Evolutionary conservation across 2,888 invertebrate species (phyloP).

Genomic region (Drosophila glabriapex): DNA sequence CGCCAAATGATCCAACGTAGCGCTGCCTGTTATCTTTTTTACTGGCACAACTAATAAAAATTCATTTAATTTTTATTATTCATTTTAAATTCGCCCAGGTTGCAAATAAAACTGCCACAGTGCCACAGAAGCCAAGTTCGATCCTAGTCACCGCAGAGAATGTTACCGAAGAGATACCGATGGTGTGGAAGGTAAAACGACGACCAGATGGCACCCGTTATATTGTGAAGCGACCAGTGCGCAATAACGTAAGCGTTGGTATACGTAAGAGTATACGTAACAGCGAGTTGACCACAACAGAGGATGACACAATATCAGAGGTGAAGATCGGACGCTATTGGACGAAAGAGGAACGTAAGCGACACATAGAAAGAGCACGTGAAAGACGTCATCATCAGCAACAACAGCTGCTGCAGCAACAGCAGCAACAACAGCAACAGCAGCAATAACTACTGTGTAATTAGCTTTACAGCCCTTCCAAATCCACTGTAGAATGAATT

Average conservation of each 20-base stretch:
- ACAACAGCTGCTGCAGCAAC: constrained; percentile 34
- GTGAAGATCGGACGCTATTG: constrained; percentile 92
- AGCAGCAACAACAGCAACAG: constrained; percentile 25
- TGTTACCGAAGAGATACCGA: constrained; percentile 79
- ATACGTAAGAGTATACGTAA: constrained; percentile 86
- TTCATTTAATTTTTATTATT: neutral
- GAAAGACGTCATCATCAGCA: constrained; percentile 87
- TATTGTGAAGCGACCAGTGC: constrained; percentile 90
- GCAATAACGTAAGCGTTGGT: constrained; percentile 89
- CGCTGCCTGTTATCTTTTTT: neutral
- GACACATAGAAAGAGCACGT: constrained; percentile 89
- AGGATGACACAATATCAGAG: constrained; percentile 92
- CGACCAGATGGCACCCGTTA: constrained; percentile 91
- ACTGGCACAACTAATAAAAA: neutral
- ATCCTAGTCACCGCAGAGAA: constrained; percentile 47
- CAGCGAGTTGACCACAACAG: constrained; percentile 88
- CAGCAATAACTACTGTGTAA: constrained; percentile 27
- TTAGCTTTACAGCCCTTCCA: constrained; percentile 19
- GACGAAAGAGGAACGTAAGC: constrained; percentile 91
- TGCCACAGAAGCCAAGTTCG: constrained; percentile 37
- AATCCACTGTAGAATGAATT: constrained; percentile 30
- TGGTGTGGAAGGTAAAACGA: constrained; percentile 92
- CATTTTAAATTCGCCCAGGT: constrained; percentile 43
- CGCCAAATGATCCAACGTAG: neutral
- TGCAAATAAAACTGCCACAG: constrained; percentile 48